Percentiles rank a stretch among this genome's conserved stretches.
Evolutionary conservation across 35 echinoderm and acorn worm species (phyloP).

Genomic region (Amphiura filiformis): DNA sequence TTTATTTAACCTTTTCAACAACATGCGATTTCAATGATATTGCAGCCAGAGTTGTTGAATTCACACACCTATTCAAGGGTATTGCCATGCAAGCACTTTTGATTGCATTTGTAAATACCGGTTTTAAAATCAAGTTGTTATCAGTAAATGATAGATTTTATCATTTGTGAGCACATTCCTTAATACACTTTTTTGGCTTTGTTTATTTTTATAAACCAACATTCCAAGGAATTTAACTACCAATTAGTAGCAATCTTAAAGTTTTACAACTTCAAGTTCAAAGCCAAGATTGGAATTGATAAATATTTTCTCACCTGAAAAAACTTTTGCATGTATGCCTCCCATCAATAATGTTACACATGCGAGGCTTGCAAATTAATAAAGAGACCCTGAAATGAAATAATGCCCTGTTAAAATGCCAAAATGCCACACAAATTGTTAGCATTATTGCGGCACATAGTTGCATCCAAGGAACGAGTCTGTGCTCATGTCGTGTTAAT

Average conservation of each 20-base stretch:
- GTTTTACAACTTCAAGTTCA: not conserved
- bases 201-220: not conserved
- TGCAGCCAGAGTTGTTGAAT: not conserved
- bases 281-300: not conserved
- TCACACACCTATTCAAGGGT: conserved; percentile 3
- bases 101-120: not conserved
- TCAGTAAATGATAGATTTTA: not conserved
- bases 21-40: not conserved
- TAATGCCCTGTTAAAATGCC: too few relatives aligned
- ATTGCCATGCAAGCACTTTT: not conserved
- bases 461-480: too few relatives aligned
- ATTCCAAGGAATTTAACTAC: not conserved
- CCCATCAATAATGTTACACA: too few relatives aligned
- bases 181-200: not conserved
- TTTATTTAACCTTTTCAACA: not conserved
- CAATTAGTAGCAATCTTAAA: not conserved
- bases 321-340: too few relatives aligned
- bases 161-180: not conserved
- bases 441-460: too few relatives aligned
- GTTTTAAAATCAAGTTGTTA: not conserved
- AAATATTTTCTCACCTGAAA: too few relatives aligned
- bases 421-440: too few relatives aligned
- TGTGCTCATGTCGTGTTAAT: too few relatives aligned
- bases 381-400: too few relatives aligned
- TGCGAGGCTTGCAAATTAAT: too few relatives aligned